Evolutionary conservation across 2,113 vertebrate species (phyloP).

Genomic region (Calidris pygmaea): DNA sequence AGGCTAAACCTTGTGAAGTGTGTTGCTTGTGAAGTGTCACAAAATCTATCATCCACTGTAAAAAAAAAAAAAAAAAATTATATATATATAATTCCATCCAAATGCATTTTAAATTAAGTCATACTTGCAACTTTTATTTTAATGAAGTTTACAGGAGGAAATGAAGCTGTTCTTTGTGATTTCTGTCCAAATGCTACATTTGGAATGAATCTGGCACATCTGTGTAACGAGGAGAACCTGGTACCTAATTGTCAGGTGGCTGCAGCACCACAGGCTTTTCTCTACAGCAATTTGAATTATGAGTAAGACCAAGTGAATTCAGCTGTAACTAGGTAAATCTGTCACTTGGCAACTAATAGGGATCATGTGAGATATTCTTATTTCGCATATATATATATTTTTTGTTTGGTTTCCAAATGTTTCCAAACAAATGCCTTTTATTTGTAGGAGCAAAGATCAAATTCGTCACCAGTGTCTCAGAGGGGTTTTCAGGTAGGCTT

Average conservation of each 20-base stretch:
- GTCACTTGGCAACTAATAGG: constrained; percentile 29
- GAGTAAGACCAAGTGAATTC: background rate
- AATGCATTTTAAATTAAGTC: background rate
- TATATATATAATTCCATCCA: background rate
- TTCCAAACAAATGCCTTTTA: background rate
- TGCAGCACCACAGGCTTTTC: background rate
- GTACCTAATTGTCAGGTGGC: background rate
- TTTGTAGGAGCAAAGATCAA: constrained; percentile 9
- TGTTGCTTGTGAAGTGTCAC: too few species aligned
- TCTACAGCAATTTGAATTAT: background rate
- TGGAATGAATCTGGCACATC: background rate
- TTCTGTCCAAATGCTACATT: background rate
- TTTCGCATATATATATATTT: background rate
- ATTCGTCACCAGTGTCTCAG: background rate
- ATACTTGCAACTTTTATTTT: background rate
- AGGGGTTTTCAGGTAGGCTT: constrained; percentile 4
- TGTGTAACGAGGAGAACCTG: background rate
- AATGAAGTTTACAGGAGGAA: background rate
- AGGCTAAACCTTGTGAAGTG: background rate
- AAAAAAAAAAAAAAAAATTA: background rate
- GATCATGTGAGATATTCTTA: background rate
- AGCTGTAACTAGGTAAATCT: constrained; percentile 24
- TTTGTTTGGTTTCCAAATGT: background rate
- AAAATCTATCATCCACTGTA: background rate
- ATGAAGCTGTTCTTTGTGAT: background rate